phyloP scores from a whole-genome alignment of 2,888 invertebrate genomes.

The Abrostola tripartita region DNA sequence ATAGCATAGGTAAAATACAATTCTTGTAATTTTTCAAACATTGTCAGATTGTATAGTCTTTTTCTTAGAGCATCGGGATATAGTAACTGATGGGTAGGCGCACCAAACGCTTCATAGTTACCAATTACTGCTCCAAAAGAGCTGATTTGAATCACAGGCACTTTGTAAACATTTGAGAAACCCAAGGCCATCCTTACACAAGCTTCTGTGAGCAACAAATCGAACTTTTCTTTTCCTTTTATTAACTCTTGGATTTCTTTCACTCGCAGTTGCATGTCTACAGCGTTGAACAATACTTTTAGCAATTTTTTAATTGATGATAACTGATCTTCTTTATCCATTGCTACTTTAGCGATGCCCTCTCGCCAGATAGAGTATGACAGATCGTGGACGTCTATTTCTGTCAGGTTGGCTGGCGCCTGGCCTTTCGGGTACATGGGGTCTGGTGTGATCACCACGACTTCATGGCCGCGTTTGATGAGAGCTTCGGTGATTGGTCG shows the following conservation, averaged over 20 bases:
- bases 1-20: slow-evolving; percentile 49
- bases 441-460: slow-evolving; percentile 74
- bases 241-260: slow-evolving; percentile 57
- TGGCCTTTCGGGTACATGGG: slow-evolving; percentile 64
- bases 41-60: slow-evolving; percentile 60
- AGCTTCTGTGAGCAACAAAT: slow-evolving; percentile 66
- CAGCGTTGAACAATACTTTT: slow-evolving; percentile 16
- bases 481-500: slow-evolving; percentile 24
- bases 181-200: slow-evolving; percentile 44
- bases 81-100: slow-evolving; percentile 62
- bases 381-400: slow-evolving; percentile 71
- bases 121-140: slow-evolving; percentile 55
- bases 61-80: slow-evolving; percentile 55
- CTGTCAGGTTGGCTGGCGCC: slow-evolving; percentile 66
- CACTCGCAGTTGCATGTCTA: slow-evolving; percentile 51
- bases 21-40: slow-evolving; percentile 59
- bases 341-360: slow-evolving; percentile 25
- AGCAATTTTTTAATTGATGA: slow-evolving; percentile 31
- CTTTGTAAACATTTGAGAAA: slow-evolving; percentile 61
- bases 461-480: slow-evolving; percentile 71
- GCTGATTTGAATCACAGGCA: slow-evolving; percentile 66
- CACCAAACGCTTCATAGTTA: slow-evolving; percentile 59
- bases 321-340: slow-evolving; percentile 30
- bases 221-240: slow-evolving; percentile 57
- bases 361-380: slow-evolving; percentile 53